These are phyloP conservation scores for Nephrotoma appendiculata DNA, from an alignment of 2,888 invertebrate species.

Conservation along the genomic window DNA sequence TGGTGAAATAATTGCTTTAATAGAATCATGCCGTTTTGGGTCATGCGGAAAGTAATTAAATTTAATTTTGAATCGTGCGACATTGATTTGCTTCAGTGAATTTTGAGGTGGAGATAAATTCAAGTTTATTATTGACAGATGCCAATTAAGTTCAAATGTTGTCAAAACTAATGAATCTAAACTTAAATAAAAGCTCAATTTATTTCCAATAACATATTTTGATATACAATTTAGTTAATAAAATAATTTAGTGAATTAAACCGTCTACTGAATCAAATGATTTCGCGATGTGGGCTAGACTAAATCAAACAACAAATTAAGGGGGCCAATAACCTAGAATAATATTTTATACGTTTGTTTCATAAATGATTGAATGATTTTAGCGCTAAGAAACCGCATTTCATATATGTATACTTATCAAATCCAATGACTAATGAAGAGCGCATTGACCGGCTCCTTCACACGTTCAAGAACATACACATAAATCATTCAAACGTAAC, in stretches of 20 bases:
- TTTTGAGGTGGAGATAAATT: background rate
- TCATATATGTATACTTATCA: too few relatives aligned
- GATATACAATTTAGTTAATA: too few relatives aligned
- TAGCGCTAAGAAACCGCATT: background rate
- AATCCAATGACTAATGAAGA: background rate
- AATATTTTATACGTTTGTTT: too few relatives aligned
- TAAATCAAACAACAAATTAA: too few relatives aligned
- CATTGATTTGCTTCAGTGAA: background rate
- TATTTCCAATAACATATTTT: too few relatives aligned
- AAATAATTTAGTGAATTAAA: too few relatives aligned
- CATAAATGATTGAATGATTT: background rate
- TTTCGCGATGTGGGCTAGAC: too few relatives aligned
- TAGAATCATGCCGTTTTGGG: background rate
- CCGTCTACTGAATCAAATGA: too few relatives aligned
- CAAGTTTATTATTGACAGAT: background rate
- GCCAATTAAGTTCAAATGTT: background rate
- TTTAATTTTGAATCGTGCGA: background rate
- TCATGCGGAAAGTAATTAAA: background rate
- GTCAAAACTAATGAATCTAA: background rate
- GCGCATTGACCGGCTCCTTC: background rate
- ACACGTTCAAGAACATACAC: background rate
- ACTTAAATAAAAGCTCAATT: too few relatives aligned
- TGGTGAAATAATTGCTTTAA: background rate
- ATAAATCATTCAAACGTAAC: background rate
- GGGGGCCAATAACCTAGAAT: background rate